A percentile compares a stretch with the other conserved stretches of the same genome.
phyloP scores from a whole-genome alignment of 2,797 vertebrate genomes.

The Periparus ater region DNA sequence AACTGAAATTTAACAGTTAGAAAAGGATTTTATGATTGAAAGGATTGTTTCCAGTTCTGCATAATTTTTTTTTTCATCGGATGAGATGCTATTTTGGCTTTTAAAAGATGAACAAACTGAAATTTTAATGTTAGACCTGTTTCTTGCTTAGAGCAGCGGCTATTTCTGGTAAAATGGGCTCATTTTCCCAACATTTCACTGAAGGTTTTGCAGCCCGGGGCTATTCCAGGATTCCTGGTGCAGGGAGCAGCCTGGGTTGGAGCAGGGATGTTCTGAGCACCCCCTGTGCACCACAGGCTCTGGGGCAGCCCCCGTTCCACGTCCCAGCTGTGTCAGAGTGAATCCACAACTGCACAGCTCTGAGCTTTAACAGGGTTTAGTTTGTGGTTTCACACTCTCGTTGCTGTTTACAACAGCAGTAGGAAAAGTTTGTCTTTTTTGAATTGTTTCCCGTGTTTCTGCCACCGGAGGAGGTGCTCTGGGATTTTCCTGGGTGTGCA shows the following conservation, averaged over 20 bases:
- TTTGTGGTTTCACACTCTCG: neutral
- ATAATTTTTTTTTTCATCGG: neutral
- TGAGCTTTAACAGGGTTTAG: neutral
- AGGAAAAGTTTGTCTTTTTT: neutral
- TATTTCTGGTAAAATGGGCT: neutral
- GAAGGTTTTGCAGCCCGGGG: neutral
- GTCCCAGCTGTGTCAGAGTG: neutral
- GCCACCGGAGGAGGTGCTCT: neutral
- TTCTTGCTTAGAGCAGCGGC: neutral
- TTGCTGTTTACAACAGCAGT: neutral
- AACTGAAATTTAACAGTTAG: neutral
- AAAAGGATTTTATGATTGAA: neutral
- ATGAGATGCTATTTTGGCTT: neutral
- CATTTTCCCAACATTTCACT: neutral
- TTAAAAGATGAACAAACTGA: neutral
- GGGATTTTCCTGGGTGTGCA: neutral
- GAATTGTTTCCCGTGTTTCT: neutral
- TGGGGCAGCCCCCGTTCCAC: neutral
- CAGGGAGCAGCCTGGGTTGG: neutral
- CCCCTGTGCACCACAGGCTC: neutral
- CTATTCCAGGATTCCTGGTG: neutral
- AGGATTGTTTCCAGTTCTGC: neutral
- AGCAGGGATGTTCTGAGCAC: neutral
- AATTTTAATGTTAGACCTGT: conserved; percentile 8
- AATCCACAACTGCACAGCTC: neutral